Base-by-base conservation (phyloP, 1,140 invertebrate species). In the Drosophila arawakana region DNA sequence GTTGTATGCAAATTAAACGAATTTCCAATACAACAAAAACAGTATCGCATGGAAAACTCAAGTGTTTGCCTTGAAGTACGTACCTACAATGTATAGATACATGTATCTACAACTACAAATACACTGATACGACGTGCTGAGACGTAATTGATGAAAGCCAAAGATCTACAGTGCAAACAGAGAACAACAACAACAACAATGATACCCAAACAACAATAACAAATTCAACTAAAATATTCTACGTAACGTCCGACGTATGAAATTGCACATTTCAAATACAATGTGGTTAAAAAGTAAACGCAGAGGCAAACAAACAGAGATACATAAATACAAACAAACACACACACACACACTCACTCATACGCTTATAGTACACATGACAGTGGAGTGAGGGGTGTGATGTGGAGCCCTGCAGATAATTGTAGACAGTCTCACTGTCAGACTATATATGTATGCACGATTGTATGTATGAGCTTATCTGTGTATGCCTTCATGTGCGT, bases 211-310 rank as follows among this genome's bases (percentile, higher is more conserved):
- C 11, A 58, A 34, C 11, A 72, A 66, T 21, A 72, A 66, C 15
- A 13, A 63, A 50, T 54, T 59, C 37, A 60, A 65, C 52, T 70
- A 59, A 62, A 76, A 30, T 58, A 71, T 70, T 73, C 63, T 68
- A 76, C 60, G 52, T 75, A 61, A 68, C 57, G 65, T 57, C 41
- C 69, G 80, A 59, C 69, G 67, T 89, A 79, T 81, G 54, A 90
- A 89, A 89, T 90, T 89, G 85, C 85, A 89, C 84, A 89, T 89
- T 89, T 88, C 70, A 71, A 89, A 89, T 84, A 89, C 84, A 90
- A 84, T 89, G 84, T 89, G 81, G 75, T 79, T 90, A 89, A 90
- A 89, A 89, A 84, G 85, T 90, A 84, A 90, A 65, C 72, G 63
- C 78, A 67, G 67, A 78, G 57, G 67, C 73, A 76, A 67, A 74